Percentiles rank a stretch among this genome's conserved stretches.
Evolutionary conservation across 2,888 invertebrate species (phyloP).

Genomic region (Torymus auratus): DNA sequence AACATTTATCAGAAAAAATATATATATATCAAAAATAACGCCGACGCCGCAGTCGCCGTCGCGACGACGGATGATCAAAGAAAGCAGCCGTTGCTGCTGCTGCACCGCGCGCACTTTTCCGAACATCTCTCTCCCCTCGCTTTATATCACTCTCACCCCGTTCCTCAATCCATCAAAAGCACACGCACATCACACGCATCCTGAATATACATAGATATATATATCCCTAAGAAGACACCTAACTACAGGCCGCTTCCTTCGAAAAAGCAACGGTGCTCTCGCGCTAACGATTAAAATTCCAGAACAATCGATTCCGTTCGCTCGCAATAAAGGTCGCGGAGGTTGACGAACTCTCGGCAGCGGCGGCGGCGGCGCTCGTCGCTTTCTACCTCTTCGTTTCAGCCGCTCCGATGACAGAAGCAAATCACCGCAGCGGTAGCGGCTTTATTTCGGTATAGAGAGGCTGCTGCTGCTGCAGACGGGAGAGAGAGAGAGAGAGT

Average conservation of each 20-base stretch:
- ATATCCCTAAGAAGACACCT: too few species aligned
- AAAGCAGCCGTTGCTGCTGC: too few species aligned
- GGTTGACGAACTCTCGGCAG: conserved; percentile 63
- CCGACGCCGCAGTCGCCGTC: too few species aligned
- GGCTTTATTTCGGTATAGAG: conserved; percentile 41
- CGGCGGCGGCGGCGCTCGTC: conserved; percentile 60
- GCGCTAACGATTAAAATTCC: conserved; percentile 54
- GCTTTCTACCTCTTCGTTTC: conserved; percentile 40
- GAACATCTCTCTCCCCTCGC: too few species aligned
- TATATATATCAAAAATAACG: too few species aligned
- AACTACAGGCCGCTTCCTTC: neutral
- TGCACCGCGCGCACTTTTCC: too few species aligned
- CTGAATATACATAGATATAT: too few species aligned
- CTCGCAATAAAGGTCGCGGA: conserved; percentile 54
- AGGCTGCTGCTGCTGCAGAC: too few species aligned
- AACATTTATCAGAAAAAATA: too few species aligned
- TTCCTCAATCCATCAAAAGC: neutral
- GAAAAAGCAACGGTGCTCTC: conserved; percentile 1
- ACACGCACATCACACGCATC: neutral
- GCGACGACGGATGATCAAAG: too few species aligned
- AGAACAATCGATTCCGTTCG: conserved; percentile 56
- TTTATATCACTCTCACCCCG: too few species aligned
- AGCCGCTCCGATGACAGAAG: conserved; percentile 45
- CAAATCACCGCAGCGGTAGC: conserved; percentile 33
- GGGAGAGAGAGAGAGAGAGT: neutral